Conservation (phyloP, 2,888 invertebrate genomes). For the Xylophagus ater region DNA sequence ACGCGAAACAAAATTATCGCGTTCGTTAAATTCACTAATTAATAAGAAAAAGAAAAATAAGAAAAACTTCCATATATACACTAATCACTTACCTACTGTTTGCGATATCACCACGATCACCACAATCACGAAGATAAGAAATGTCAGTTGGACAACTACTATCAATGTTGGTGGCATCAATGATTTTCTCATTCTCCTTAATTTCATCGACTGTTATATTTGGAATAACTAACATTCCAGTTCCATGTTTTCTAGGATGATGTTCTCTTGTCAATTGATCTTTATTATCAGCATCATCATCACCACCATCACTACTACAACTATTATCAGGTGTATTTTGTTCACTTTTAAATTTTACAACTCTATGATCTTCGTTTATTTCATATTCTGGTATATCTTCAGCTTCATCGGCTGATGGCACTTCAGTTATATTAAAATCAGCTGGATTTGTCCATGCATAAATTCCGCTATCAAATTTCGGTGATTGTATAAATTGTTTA, state of each 20-base stretch:
- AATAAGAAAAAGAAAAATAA: too few species aligned
- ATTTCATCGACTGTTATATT: slow-evolving; percentile 7
- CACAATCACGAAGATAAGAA: too few species aligned
- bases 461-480: slow-evolving; percentile 9
- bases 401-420: slow-evolving; percentile 35
- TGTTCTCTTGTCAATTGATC: too few species aligned
- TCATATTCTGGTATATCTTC: slow-evolving; percentile 25
- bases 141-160: slow-evolving; percentile 4
- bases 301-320: not conserved
- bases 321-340: not conserved
- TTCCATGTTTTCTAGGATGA: not conserved
- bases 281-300: not conserved
- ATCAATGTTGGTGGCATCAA: not conserved
- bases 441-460: slow-evolving; percentile 3
- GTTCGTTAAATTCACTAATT: too few species aligned
- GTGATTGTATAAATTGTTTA: slow-evolving; percentile 9
- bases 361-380: not conserved
- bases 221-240: slow-evolving; percentile 4
- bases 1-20: too few species aligned
- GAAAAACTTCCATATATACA: too few species aligned
- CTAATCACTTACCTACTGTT: too few species aligned
- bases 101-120: too few species aligned
- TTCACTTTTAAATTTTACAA: slow-evolving; percentile 1
- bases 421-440: slow-evolving; percentile 28
- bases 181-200: not conserved